phyloP scores from a whole-genome alignment of 2,888 invertebrate genomes.

The Volucella bombylans region DNA sequence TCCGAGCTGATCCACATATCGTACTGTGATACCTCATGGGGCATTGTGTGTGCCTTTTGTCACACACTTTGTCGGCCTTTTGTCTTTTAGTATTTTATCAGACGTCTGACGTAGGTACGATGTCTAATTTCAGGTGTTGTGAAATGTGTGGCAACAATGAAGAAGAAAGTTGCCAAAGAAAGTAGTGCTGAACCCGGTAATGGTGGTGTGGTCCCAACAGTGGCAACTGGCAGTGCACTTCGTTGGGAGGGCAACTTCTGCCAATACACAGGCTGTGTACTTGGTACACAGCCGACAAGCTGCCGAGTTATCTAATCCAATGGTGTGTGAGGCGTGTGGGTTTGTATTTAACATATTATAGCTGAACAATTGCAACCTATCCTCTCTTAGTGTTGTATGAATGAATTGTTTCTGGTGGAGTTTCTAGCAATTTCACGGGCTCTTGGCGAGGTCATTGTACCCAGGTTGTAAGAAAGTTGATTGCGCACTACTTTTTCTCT shows the following conservation, averaged over 20 bases:
- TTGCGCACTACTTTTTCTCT: constrained; percentile 40
- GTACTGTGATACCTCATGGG: neutral
- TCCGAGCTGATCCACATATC: constrained; percentile 52
- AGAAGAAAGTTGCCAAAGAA: constrained; percentile 59
- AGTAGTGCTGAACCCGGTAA: constrained; percentile 68
- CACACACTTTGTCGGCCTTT: neutral
- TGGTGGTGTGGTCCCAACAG: neutral
- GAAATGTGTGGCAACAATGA: constrained; percentile 36
- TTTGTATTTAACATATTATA: neutral
- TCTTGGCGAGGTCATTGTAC: constrained; percentile 63
- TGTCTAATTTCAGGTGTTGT: constrained; percentile 47
- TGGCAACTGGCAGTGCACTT: constrained; percentile 34
- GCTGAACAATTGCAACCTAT: constrained; percentile 14
- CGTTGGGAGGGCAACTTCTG: constrained; percentile 1
- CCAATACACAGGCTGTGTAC: too few relatives aligned
- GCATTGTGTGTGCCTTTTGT: constrained; percentile 42
- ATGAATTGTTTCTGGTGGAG: constrained; percentile 51
- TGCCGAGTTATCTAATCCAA: constrained; percentile 52
- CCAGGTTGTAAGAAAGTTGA: constrained; percentile 58
- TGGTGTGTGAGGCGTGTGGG: neutral
- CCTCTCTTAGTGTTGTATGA: constrained; percentile 13
- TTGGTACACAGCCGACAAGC: constrained; percentile 4
- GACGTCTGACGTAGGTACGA: neutral
- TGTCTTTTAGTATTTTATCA: too few relatives aligned
- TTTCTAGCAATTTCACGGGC: constrained; percentile 59